Evolutionary conservation across 2,888 invertebrate species (phyloP).

Genomic region (Odontothrips loti): DNA sequence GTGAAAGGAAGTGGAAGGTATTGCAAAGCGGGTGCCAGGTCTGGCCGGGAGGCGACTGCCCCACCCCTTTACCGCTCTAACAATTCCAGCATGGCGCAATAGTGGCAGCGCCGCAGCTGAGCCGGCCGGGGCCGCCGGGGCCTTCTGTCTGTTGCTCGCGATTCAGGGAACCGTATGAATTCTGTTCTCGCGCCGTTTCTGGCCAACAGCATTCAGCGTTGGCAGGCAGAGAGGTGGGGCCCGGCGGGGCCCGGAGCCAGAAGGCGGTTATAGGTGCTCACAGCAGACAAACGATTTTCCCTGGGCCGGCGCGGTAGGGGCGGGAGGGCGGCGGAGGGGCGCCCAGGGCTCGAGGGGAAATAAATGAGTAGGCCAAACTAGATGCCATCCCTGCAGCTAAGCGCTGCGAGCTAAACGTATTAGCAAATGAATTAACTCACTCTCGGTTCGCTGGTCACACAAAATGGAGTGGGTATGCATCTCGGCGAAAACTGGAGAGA

Average conservation of each 20-base stretch:
- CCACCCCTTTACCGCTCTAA: not conserved
- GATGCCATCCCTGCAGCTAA: not conserved
- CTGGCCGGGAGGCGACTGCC: not conserved
- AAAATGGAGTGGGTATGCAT: constrained; percentile 10
- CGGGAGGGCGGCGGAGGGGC: not conserved
- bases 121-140: not conserved
- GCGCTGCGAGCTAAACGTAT: constrained; percentile 25
- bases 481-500: constrained; percentile 11
- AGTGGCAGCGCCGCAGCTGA: not conserved
- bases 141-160: not conserved
- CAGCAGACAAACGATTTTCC: not conserved
- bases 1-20: not conserved
- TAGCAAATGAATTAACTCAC: constrained; percentile 23
- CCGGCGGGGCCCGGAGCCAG: not conserved
- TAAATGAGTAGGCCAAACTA: constrained; percentile 23
- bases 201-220: not conserved
- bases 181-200: not conserved
- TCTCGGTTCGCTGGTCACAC: constrained; percentile 21
- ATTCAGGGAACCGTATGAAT: constrained; percentile 6
- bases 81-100: not conserved
- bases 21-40: not conserved
- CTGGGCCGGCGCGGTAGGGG: not conserved
- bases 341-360: not conserved
- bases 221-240: not conserved
- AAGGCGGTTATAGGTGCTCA: not conserved